A percentile compares a stretch with the other conserved stretches of the same genome.
Evolutionary conservation across 2,888 invertebrate genomes (phyloP).

Genomic region (Incurvaria masculella): DNA sequence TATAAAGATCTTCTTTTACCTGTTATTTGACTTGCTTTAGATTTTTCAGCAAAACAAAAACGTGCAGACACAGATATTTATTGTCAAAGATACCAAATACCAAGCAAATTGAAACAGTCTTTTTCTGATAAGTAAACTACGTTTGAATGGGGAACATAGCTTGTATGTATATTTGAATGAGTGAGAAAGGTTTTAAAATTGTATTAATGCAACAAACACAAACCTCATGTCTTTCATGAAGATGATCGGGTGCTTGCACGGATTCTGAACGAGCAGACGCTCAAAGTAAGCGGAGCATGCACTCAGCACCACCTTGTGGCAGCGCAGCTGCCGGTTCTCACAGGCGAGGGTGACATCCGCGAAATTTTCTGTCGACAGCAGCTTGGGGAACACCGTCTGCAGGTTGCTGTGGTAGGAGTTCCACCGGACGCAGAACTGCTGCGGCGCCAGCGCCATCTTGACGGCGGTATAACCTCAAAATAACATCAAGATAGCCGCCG

Average conservation of each 20-base stretch:
- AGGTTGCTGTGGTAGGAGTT: slow-evolving; percentile 79
- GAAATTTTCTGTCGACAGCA: slow-evolving; percentile 75
- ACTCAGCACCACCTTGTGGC: slow-evolving; percentile 83
- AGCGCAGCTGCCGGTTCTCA: slow-evolving; percentile 80
- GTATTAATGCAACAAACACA: too few relatives aligned
- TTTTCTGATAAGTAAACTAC: too few relatives aligned
- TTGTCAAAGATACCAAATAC: too few relatives aligned
- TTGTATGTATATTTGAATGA: too few relatives aligned
- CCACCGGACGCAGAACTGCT: slow-evolving; percentile 76
- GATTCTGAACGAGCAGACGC: slow-evolving; percentile 74
- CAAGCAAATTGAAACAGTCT: too few relatives aligned
- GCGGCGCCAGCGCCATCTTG: slow-evolving; percentile 53
- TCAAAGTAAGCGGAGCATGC: slow-evolving; percentile 86
- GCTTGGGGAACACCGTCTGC: slow-evolving; percentile 71
- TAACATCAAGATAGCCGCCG: not conserved
- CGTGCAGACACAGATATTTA: too few relatives aligned
- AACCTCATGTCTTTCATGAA: slow-evolving; percentile 79
- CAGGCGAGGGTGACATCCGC: slow-evolving; percentile 88
- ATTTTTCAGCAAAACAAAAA: too few relatives aligned
- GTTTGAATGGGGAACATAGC: too few relatives aligned
- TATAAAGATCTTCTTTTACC: too few relatives aligned
- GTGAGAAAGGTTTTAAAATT: too few relatives aligned
- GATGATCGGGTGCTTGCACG: slow-evolving; percentile 82
- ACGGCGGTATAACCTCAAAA: slow-evolving; percentile 5
- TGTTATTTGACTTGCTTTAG: too few relatives aligned